A percentile compares a stretch with the other conserved stretches of the same genome.
Conservation (phyloP, 2,797 vertebrate species). For the Acrocephalus scirpaceus region DNA sequence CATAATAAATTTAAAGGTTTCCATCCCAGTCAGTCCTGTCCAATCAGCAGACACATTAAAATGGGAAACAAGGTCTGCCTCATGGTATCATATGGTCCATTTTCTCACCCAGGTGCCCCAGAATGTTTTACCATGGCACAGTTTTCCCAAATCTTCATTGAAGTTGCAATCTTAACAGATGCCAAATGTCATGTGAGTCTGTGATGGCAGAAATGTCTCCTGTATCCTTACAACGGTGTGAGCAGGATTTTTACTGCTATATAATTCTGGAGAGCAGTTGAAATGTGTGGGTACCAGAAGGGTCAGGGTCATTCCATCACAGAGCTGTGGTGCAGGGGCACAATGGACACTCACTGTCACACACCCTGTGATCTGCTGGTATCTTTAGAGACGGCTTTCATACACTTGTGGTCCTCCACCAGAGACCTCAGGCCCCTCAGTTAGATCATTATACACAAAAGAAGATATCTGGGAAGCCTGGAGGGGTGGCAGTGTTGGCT, state of each 20-base stretch:
- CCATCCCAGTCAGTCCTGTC: background rate
- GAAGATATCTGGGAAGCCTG: background rate
- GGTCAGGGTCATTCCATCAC: no score
- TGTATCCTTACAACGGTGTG: accelerated
- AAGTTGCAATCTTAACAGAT: background rate
- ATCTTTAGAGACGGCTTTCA: background rate
- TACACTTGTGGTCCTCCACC: background rate
- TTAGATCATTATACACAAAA: no score
- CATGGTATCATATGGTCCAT: no score
- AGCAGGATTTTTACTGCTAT: background rate
- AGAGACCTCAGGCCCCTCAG: background rate
- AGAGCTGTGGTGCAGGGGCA: background rate
- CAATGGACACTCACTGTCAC: accelerated
- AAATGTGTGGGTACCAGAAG: background rate
- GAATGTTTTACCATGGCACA: background rate
- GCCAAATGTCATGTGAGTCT: background rate
- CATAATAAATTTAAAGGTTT: background rate
- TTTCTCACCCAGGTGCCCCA: no score
- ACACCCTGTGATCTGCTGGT: background rate
- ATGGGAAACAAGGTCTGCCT: background rate
- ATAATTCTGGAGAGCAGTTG: background rate
- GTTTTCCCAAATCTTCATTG: background rate
- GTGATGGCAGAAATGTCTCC: background rate
- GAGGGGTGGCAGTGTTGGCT: background rate
- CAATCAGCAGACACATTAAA: background rate